phyloP scores from a whole-genome alignment of 2,888 invertebrate species.

The Eurois occulta region DNA sequence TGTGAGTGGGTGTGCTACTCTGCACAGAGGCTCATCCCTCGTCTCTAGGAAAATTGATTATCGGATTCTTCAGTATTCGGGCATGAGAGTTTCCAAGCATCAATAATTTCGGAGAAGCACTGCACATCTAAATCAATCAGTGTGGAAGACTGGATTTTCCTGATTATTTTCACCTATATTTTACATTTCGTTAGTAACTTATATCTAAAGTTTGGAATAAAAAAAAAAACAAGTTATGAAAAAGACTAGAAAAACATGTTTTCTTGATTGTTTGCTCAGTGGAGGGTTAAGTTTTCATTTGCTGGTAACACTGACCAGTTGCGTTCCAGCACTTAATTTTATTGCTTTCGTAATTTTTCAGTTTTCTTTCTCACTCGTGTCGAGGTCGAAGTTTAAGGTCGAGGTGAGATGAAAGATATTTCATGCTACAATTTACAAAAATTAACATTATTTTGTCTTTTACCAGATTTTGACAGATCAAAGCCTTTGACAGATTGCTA shows the following conservation, averaged over 20 bases:
- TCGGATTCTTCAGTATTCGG: not conserved
- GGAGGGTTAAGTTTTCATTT: conserved; percentile 6
- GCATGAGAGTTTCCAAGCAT: not conserved
- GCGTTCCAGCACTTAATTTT: not conserved
- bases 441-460: no score
- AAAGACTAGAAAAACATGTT: not conserved
- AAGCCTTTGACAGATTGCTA: conserved; percentile 55
- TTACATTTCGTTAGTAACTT: no score
- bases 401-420: conserved; percentile 4
- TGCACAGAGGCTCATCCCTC: not conserved
- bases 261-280: not conserved
- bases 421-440: not conserved
- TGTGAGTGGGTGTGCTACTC: not conserved
- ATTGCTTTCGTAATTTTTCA: not conserved
- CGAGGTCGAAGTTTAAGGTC: no score
- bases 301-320: conserved; percentile 3
- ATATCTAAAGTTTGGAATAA: no score
- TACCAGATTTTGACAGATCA: conserved; percentile 55
- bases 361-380: not conserved
- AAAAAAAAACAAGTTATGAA: no score
- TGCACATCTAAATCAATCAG: not conserved
- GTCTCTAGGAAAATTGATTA: not conserved
- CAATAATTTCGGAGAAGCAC: not conserved
- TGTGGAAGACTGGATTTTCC: not conserved
- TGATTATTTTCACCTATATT: no score